Percentiles rank a stretch among this genome's conserved stretches.
Evolutionary conservation across 2,113 vertebrate species (phyloP).

Genomic region (Pholis gunnellus): DNA sequence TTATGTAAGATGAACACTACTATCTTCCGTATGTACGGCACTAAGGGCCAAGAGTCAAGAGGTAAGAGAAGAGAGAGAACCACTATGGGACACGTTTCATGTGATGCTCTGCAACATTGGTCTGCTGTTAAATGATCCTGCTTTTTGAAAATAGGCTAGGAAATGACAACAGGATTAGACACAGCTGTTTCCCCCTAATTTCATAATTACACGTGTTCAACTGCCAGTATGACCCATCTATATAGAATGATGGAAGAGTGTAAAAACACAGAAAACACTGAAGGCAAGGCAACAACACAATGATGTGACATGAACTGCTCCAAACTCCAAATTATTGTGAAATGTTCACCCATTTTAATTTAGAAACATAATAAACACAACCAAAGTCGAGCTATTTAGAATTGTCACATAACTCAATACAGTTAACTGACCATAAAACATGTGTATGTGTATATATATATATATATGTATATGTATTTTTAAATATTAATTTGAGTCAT

Average conservation of each 20-base stretch:
- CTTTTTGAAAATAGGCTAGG: neutral
- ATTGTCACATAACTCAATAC: constrained; percentile 34
- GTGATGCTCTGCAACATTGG: constrained; percentile 11
- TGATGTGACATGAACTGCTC: neutral
- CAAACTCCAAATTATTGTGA: constrained; percentile 22
- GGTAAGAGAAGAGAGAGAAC: constrained; percentile 14
- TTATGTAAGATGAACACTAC: constrained; percentile 21
- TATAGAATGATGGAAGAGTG: neutral
- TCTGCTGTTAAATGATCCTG: neutral
- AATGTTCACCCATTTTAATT: constrained; percentile 62
- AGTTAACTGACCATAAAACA: constrained; percentile 48
- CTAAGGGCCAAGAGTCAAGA: constrained; percentile 51
- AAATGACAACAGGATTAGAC: neutral
- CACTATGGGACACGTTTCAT: neutral
- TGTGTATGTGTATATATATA: neutral
- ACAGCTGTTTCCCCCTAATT: neutral
- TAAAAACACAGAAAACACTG: neutral
- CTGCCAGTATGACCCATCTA: neutral
- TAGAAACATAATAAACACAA: constrained; percentile 67
- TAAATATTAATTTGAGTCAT: neutral
- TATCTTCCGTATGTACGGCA: constrained; percentile 12
- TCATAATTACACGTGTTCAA: neutral
- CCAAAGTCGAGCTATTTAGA: constrained; percentile 22
- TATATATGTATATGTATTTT: neutral
- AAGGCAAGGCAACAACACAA: neutral